Percentiles rank a stretch among this genome's conserved stretches.
phyloP scores from a whole-genome alignment of 2,113 vertebrate genomes.

The Electrona antarctica region DNA sequence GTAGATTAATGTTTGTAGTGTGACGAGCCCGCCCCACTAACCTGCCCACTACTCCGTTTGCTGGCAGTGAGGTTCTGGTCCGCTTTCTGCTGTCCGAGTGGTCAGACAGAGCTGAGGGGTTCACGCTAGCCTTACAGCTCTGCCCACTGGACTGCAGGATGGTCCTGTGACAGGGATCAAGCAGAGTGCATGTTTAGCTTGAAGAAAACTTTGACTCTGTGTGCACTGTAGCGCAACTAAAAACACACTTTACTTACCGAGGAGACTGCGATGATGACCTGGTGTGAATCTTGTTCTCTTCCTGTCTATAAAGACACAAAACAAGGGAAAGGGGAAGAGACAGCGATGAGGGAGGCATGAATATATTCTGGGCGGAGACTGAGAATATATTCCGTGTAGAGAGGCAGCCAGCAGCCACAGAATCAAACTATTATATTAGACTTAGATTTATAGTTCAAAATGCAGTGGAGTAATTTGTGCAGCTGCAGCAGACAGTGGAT shows the following conservation, averaged over 20 bases:
- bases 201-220: background rate
- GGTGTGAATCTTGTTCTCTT: slow-evolving; percentile 81
- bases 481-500: slow-evolving; percentile 26
- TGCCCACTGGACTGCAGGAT: slow-evolving; percentile 89
- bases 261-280: slow-evolving; percentile 76
- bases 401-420: slow-evolving; percentile 1
- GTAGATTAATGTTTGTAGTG: background rate
- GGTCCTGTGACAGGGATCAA: slow-evolving; percentile 74
- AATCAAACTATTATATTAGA: slow-evolving; percentile 6
- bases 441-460: slow-evolving; percentile 1
- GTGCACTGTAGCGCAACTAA: background rate
- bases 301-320: slow-evolving; percentile 71
- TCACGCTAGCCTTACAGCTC: slow-evolving; percentile 82
- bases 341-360: slow-evolving; percentile 4
- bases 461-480: slow-evolving; percentile 30
- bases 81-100: slow-evolving; percentile 87
- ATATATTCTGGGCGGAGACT: slow-evolving; percentile 33
- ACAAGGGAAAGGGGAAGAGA: slow-evolving; percentile 4
- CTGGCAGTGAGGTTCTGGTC: slow-evolving; percentile 79
- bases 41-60: slow-evolving; percentile 63
- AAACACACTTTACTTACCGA: slow-evolving; percentile 57
- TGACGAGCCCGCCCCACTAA: slow-evolving; percentile 37
- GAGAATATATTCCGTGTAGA: slow-evolving; percentile 29
- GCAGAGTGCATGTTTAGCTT: background rate
- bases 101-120: slow-evolving; percentile 82